Conservation (phyloP, 2,888 invertebrate species). For the Idaea aversata region DNA sequence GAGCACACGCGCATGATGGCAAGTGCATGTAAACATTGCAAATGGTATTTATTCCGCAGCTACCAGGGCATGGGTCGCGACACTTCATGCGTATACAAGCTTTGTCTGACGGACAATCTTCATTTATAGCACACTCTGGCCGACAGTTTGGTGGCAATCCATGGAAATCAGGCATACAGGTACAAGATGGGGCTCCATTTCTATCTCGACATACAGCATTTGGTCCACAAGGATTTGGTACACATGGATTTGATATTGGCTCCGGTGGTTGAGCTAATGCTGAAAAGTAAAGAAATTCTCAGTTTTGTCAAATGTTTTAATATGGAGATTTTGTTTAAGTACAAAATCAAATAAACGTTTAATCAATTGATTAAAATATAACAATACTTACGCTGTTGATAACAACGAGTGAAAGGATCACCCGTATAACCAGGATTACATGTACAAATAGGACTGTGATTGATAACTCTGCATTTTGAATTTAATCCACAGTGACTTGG, state of each 20-base stretch:
- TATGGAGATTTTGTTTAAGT: not conserved
- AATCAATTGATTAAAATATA: not conserved
- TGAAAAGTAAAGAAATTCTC: conserved; percentile 30
- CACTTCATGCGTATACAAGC: conserved; percentile 89
- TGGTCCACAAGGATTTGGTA: conserved; percentile 86
- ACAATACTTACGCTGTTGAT: conserved; percentile 65
- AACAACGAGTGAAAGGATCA: conserved; percentile 85
- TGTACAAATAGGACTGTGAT: conserved; percentile 89
- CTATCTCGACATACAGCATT: conserved; percentile 82
- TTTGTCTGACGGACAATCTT: conserved; percentile 85
- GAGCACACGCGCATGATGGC: conserved; percentile 84
- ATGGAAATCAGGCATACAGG: conserved; percentile 82
- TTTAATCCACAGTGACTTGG: conserved; percentile 85
- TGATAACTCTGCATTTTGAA: conserved; percentile 85
- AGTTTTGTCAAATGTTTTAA: not conserved
- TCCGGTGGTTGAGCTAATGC: conserved; percentile 52
- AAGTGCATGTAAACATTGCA: conserved; percentile 85
- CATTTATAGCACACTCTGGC: conserved; percentile 86
- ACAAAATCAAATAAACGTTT: not conserved
- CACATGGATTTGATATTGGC: conserved; percentile 80
- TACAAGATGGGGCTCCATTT: conserved; percentile 83
- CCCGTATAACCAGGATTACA: conserved; percentile 82
- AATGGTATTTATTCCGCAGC: conserved; percentile 83
- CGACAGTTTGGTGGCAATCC: conserved; percentile 87
- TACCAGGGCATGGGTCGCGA: conserved; percentile 86